Base-by-base conservation (phyloP, 2,797 vertebrate genomes). In the Sebastes diploproa region DNA sequence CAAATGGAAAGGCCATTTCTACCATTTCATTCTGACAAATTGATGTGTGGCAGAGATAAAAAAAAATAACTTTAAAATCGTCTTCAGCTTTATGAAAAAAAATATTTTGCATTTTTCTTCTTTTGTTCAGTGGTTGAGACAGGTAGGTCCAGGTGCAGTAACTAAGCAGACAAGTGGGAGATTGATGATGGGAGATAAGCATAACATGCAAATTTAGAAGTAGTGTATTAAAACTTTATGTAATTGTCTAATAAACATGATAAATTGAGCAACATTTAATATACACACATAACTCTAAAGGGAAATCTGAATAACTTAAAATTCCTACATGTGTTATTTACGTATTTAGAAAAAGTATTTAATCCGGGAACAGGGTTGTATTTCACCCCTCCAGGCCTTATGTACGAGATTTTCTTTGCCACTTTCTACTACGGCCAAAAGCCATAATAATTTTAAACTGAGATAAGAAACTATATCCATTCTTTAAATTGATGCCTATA, bases 1-100 rank as follows among this genome's bases (percentile, higher is more conserved):
- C 25, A 75, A 72, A 80, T 62, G 20, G 27, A 83, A 77, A 79
- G 36, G 54, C 23, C 25, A 69, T 85, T 75, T 86, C 32, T 16
- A 20, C 32, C 16, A 27, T 54, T 12, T 11, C 42, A 76, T 16
- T 60, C 38, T 74, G 62, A 78, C 22, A 70, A 67, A 76, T 56
- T 59, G 13, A 60, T 55, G n/a, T 58, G 25, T 58, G 11, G 25
- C 16, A 68, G 11, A 34, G 12, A 68, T 50, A 22, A 74, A 3
- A 38, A 46, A 46, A 46, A 46, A 42, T 10, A 27, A 34, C 12
- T 75, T 78, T 11, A 16, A 71, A 67, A 86, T 56, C 2, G 22
- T 36, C 16, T 7, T n/a, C 25, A 25, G 18, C 18, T 78, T 2
- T 56, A 11, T 20, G n/a, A 30, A 18, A 62, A 32, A 27, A 59